These are phyloP conservation scores for Hippolais icterina DNA, from an alignment of 2,113 vertebrate species.

Conservation along the genomic window DNA sequence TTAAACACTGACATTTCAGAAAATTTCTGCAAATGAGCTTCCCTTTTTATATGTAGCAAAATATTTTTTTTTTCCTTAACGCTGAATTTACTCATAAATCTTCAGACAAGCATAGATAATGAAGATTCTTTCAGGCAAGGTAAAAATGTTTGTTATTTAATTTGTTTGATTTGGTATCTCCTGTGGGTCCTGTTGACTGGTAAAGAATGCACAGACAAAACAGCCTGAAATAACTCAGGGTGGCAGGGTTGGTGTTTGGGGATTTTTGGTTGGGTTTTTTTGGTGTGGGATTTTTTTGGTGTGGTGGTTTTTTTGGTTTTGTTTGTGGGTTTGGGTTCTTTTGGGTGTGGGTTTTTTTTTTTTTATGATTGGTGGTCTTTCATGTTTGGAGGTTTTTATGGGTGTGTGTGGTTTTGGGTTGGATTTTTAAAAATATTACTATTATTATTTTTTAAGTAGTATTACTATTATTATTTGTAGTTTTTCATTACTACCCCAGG, in stretches of 20 bases:
- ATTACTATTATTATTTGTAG: background rate
- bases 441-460: background rate
- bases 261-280: background rate
- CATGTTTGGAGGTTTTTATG: fast-evolving
- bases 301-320: no score
- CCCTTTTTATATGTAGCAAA: background rate
- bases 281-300: background rate
- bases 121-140: slow-evolving; percentile 72
- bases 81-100: slow-evolving; percentile 87
- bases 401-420: background rate
- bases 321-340: fast-evolving
- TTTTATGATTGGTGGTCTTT: fast-evolving
- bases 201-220: background rate
- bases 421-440: background rate
- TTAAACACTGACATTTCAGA: background rate
- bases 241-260: background rate
- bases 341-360: background rate
- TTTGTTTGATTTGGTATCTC: background rate
- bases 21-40: background rate
- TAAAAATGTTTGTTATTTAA: slow-evolving; percentile 37
- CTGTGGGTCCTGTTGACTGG: background rate
- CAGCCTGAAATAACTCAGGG: background rate
- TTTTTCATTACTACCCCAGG: background rate
- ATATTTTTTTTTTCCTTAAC: slow-evolving; percentile 75
- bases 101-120: slow-evolving; percentile 93